These are phyloP conservation scores for Muscicapa comitata DNA, from an alignment of 2,797 vertebrate species.

Conservation along the genomic window DNA sequence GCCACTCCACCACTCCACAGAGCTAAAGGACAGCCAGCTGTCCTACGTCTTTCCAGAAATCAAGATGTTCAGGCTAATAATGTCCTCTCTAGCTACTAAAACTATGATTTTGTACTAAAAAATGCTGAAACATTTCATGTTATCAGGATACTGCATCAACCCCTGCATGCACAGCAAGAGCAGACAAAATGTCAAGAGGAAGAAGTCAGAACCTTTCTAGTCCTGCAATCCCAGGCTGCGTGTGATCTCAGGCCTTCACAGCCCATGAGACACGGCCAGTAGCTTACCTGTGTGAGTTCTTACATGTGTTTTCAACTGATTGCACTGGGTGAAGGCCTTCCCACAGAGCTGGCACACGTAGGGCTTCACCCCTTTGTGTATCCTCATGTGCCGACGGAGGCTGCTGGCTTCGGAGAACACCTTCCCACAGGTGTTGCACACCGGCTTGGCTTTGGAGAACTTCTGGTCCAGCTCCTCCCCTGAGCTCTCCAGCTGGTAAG, in stretches of 20 bases:
- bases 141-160: not conserved
- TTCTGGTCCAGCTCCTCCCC: constrained; percentile 75
- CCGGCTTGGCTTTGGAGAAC: constrained; percentile 81
- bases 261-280: not conserved
- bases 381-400: constrained; percentile 93
- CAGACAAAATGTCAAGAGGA: not conserved
- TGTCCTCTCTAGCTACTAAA: not conserved
- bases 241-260: not conserved
- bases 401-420: constrained; percentile 95
- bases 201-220: not conserved
- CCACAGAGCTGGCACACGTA: constrained; percentile 94
- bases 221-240: not conserved
- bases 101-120: not conserved
- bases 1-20: not conserved
- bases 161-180: accelerated
- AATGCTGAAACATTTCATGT: not conserved
- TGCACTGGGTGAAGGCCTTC: constrained; percentile 94
- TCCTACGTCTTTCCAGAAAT: not conserved
- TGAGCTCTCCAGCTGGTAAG: constrained; percentile 65
- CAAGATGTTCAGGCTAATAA: not conserved
- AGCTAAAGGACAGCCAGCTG: not conserved
- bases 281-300: constrained; percentile 95
- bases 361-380: constrained; percentile 95
- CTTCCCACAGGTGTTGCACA: constrained; percentile 89
- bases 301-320: constrained; percentile 96